Percentiles rank a stretch among this genome's conserved stretches.
These are phyloP conservation scores for Scortum barcoo DNA, from an alignment of 2,113 vertebrate species.

Conservation along the genomic window DNA sequence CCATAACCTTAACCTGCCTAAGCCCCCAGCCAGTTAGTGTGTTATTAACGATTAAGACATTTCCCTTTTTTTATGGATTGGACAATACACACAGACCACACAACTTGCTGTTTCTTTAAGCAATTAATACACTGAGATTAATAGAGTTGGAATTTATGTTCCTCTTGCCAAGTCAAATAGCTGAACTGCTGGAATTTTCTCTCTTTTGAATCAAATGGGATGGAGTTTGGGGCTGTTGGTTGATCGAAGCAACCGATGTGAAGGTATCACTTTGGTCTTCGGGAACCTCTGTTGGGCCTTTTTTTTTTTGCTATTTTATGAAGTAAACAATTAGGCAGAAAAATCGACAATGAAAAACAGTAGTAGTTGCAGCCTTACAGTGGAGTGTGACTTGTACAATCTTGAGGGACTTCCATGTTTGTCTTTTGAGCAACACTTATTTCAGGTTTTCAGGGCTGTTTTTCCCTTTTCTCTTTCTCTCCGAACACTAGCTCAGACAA, in stretches of 20 bases:
- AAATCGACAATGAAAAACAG: neutral
- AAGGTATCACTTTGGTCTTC: neutral
- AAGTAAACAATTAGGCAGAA: neutral
- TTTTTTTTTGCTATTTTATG: neutral
- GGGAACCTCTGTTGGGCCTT: neutral
- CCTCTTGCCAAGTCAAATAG: too few species aligned
- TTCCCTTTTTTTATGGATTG: too few species aligned
- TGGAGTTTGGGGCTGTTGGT: neutral
- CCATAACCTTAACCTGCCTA: neutral
- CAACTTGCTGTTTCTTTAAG: neutral
- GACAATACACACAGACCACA: neutral
- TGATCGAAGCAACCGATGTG: neutral
- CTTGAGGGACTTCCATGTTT: neutral
- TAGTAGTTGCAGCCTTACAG: neutral
- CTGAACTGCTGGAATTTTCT: neutral
- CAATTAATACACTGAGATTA: neutral
- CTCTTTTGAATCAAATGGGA: neutral
- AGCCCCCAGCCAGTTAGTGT: neutral
- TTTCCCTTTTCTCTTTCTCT: constrained; percentile 5
- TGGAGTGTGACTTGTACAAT: neutral
- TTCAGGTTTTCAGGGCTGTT: neutral
- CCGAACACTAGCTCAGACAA: neutral
- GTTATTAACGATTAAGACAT: neutral
- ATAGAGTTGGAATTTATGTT: neutral
- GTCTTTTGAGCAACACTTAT: neutral